Conservation (phyloP, 2,888 invertebrate species). For the Dryomyza anilis region DNA sequence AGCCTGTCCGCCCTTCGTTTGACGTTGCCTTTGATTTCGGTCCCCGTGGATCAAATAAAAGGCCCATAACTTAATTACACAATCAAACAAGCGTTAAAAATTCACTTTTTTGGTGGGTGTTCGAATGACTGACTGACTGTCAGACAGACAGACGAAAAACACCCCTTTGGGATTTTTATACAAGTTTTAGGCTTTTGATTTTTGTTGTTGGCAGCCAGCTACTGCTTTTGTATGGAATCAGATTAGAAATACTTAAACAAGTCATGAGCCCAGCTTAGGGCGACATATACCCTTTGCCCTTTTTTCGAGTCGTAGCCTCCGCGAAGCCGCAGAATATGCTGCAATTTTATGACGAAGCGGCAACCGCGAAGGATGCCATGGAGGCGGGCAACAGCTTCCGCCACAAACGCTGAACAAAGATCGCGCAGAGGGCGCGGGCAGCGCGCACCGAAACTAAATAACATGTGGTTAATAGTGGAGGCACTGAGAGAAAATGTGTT, state of each 20-base stretch:
- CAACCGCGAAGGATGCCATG: not conserved
- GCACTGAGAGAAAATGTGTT: too few relatives aligned
- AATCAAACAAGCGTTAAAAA: conserved; percentile 46
- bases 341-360: conserved; percentile 16
- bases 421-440: not conserved
- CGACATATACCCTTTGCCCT: too few relatives aligned
- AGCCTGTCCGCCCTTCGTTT: too few relatives aligned
- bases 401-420: not conserved
- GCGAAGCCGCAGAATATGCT: conserved; percentile 22
- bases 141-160: conserved; percentile 23
- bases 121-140: too few relatives aligned
- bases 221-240: conserved; percentile 23
- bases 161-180: conserved; percentile 24
- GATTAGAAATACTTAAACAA: conserved; percentile 30
- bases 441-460: not conserved
- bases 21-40: conserved; percentile 42
- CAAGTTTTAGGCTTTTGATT: not conserved
- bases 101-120: conserved; percentile 32
- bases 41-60: conserved; percentile 40
- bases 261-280: not conserved
- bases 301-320: not conserved
- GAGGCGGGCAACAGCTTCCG: conserved; percentile 1
- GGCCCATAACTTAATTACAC: conserved; percentile 43
- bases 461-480: conserved; percentile 8
- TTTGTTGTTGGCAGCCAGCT: not conserved